Evolutionary conservation across 2,888 invertebrate species (phyloP), one percentile per base, ranked within the genome.

Genomic region (Ormyrus labotus): DNA sequence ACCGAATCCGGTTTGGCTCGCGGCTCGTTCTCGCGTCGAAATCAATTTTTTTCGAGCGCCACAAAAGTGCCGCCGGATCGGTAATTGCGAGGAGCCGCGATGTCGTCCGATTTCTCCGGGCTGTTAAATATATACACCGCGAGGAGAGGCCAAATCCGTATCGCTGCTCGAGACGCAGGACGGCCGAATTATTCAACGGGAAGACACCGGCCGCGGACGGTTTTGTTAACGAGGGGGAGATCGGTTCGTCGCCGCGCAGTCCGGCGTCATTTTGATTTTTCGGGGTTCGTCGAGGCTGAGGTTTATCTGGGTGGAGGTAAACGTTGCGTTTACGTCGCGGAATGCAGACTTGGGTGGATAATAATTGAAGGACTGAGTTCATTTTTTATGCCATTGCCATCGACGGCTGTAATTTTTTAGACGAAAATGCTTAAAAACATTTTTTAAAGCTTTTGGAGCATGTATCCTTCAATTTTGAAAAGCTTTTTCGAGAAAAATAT

Each of bases 121-220:
- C 84, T 67, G 85, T 87, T 88, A 87, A 89, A 13, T 13, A 3
- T 34, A 3, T 34, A 34, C 34, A 34, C 34, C 2, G 34, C 34
- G 34, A 34, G 34, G 34, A 34, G 34, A 34, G 48, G 86, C 88
- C 89, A 89, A 89, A 89, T 88, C 86, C 83, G 88, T 88, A 86
- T 85, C 84, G 69, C 57, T 63, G 69, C 60, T 65, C 75, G 72
- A 34, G 13, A 7, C 6, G 58, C 34, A 48, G 19, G 50, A 45
- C 10, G 34, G 51, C 63, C 51, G 64, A 71, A 70, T 78, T 70
- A 61, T 78, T 71, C 69, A 70, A 65, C 71, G 70, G 70, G 58
- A 63, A 19, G 19, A 19, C 19, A 19, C 19, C 19, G 1, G 1
- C 19, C 1, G 19, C 0, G 0, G 1, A 19, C 19, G 19, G 19